A percentile compares a stretch with the other conserved stretches of the same genome.
Conservation (phyloP, 2,888 invertebrate species). For the Parnassius smintheus region DNA sequence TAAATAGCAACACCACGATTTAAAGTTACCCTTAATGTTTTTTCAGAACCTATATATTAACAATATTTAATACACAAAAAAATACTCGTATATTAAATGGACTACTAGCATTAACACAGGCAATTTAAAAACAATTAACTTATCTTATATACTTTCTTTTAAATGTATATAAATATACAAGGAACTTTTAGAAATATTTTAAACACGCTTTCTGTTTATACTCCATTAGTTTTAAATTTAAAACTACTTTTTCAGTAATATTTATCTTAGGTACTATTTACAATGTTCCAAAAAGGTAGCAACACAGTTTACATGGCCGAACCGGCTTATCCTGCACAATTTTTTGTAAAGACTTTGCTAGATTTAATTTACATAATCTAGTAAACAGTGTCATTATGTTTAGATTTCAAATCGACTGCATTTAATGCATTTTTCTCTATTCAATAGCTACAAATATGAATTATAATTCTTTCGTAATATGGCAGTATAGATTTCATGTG, state of each 20-base stretch:
- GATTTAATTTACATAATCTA: too few species aligned
- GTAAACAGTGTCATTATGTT: too few species aligned
- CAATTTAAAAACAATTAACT: slow-evolving; percentile 4
- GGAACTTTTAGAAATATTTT: neutral
- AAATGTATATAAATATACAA: slow-evolving; percentile 5
- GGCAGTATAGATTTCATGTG: too few species aligned
- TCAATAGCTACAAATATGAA: too few species aligned
- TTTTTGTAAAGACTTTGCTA: too few species aligned
- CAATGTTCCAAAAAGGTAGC: neutral
- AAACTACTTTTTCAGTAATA: neutral
- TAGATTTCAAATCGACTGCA: too few species aligned
- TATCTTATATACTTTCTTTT: neutral
- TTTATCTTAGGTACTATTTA: neutral
- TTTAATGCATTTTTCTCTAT: too few species aligned
- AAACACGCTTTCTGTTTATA: neutral
- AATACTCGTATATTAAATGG: slow-evolving; percentile 15
- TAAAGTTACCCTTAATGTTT: slow-evolving; percentile 4
- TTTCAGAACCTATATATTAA: slow-evolving; percentile 8
- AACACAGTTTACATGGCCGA: neutral
- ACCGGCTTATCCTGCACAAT: too few species aligned
- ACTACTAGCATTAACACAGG: slow-evolving; percentile 11
- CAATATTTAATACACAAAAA: slow-evolving; percentile 11
- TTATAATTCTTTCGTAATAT: too few species aligned
- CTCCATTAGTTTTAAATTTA: slow-evolving; percentile 16
- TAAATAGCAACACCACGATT: slow-evolving; percentile 1